These are phyloP conservation scores for Enteromius thamalakanensis DNA, from an alignment of 2,797 vertebrate genomes.

Conservation along the genomic window DNA sequence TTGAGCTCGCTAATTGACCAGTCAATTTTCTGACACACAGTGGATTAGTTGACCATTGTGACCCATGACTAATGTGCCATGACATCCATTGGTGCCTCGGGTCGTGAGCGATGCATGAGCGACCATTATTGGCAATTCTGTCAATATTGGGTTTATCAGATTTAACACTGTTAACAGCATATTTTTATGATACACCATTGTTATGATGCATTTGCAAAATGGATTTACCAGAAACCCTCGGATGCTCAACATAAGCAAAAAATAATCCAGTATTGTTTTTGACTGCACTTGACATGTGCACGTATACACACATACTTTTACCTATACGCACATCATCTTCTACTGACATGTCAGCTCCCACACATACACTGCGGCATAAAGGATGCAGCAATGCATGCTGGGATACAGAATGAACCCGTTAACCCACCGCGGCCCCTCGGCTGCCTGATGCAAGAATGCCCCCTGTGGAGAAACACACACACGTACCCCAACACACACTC, in stretches of 20 bases:
- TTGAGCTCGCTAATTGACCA: constrained; percentile 18
- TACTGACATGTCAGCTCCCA: constrained; percentile 51
- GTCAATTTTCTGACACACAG: not conserved
- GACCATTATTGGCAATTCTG: constrained; percentile 25
- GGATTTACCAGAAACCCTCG: not conserved
- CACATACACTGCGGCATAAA: constrained; percentile 48
- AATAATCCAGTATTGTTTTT: constrained; percentile 9
- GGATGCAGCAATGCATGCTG: constrained; percentile 58
- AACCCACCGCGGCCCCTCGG: constrained; percentile 56
- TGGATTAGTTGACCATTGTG: constrained; percentile 6
- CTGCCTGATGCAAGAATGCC: constrained; percentile 59
- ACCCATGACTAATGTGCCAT: constrained; percentile 24
- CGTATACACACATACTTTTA: not conserved
- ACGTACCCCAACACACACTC: constrained; percentile 28
- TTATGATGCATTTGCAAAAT: not conserved
- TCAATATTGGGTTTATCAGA: constrained; percentile 27
- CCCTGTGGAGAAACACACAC: constrained; percentile 56
- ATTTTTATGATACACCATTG: not conserved
- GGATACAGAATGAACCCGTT: constrained; percentile 65
- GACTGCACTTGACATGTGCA: not conserved
- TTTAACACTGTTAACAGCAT: constrained; percentile 4
- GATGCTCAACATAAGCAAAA: not conserved
- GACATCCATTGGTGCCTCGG: not conserved
- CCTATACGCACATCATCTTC: constrained; percentile 28
- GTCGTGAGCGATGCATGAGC: constrained; percentile 1